Percentiles rank a stretch among this genome's conserved stretches.
Evolutionary conservation across 2,113 vertebrate genomes (phyloP).

Genomic region (Puma concolor): DNA sequence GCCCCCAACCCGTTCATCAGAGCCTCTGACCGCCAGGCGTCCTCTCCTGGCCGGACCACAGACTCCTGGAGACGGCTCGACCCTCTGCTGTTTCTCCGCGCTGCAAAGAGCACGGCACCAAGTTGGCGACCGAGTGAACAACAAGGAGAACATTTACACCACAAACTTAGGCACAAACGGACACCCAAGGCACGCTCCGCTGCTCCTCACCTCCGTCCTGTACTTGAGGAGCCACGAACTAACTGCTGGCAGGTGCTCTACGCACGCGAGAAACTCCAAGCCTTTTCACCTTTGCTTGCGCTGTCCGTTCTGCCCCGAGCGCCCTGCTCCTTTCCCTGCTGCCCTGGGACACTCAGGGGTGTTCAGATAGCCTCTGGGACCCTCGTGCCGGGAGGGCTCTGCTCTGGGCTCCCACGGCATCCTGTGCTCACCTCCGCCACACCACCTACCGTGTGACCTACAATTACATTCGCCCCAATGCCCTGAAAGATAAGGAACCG

Average conservation of each 20-base stretch:
- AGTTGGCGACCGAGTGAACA: fast-evolving
- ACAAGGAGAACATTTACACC: background rate
- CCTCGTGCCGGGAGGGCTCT: too few species aligned
- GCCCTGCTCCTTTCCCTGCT: background rate
- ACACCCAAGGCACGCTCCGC: fast-evolving
- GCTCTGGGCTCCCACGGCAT: background rate
- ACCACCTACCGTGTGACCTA: background rate
- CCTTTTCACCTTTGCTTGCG: fast-evolving
- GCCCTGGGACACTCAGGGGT: fast-evolving
- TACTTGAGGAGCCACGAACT: fast-evolving
- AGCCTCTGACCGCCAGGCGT: background rate
- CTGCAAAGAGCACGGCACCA: background rate
- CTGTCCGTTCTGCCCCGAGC: background rate
- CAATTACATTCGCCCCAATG: background rate
- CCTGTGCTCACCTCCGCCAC: background rate
- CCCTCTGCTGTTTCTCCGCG: background rate
- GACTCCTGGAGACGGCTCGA: background rate
- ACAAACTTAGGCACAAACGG: fast-evolving
- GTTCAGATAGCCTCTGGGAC: too few species aligned
- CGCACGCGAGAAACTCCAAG: fast-evolving
- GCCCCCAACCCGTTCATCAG: fast-evolving
- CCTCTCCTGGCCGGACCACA: background rate
- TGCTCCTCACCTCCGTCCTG: fast-evolving
- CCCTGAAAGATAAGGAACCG: background rate
- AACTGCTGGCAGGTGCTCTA: background rate